A percentile compares a stretch with the other conserved stretches of the same genome.
phyloP scores from a whole-genome alignment of 2,797 vertebrate species.

The Parambassis ranga region DNA sequence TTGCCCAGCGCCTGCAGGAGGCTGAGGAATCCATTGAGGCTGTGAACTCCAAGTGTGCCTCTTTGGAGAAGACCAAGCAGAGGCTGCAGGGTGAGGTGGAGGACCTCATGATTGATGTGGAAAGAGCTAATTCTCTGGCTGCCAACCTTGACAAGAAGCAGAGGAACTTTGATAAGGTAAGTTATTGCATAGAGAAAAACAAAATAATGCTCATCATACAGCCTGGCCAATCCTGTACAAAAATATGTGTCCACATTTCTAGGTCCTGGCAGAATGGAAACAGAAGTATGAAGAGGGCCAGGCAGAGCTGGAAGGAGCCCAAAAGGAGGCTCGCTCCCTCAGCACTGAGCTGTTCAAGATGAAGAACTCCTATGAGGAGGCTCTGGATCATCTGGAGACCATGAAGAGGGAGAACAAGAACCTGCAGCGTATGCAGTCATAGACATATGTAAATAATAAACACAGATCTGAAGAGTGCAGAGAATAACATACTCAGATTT shows the following conservation, averaged over 20 bases:
- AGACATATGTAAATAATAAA: too few relatives aligned
- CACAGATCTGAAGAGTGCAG: too few relatives aligned
- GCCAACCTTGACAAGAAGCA: conserved; percentile 85
- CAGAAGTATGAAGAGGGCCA: conserved; percentile 87
- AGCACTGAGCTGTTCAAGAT: conserved; percentile 90
- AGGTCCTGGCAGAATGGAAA: conserved; percentile 83
- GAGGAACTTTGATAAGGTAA: conserved; percentile 79
- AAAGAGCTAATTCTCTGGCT: conserved; percentile 67
- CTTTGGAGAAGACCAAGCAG: conserved; percentile 90
- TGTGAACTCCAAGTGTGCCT: conserved; percentile 84
- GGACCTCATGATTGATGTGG: conserved; percentile 82
- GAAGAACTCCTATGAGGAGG: conserved; percentile 89
- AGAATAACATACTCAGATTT: too few relatives aligned
- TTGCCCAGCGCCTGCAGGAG: conserved; percentile 85
- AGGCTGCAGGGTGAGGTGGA: conserved; percentile 88
- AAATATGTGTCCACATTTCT: neutral
- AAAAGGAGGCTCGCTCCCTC: conserved; percentile 84
- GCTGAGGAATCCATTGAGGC: conserved; percentile 86
- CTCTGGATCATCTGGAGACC: conserved; percentile 82
- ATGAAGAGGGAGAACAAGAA: conserved; percentile 67
- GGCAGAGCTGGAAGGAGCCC: conserved; percentile 84
- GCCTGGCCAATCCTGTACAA: too few relatives aligned
- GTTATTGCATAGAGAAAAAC: too few relatives aligned
- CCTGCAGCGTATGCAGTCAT: conserved; percentile 43
- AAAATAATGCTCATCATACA: too few relatives aligned